Conservation (phyloP, 2,888 invertebrate species). For the Helleia helle region DNA sequence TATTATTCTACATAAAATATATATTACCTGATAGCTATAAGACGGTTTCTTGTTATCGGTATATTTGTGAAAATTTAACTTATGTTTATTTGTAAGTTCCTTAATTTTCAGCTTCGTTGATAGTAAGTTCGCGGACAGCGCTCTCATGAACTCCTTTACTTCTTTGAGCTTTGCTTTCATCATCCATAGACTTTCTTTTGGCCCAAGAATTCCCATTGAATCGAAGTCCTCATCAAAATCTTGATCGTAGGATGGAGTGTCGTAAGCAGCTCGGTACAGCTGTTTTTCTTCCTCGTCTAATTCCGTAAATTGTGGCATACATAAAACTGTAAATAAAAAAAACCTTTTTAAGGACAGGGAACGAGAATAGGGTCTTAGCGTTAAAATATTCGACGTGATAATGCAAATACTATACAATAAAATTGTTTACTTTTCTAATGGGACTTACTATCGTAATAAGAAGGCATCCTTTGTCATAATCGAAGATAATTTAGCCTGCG, state of each 20-base stretch:
- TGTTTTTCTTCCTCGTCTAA: constrained; percentile 53
- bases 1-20: too few species aligned
- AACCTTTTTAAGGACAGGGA: too few species aligned
- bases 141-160: constrained; percentile 53
- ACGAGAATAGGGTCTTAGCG: too few species aligned
- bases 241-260: constrained; percentile 44
- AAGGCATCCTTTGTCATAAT: too few species aligned
- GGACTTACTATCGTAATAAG: too few species aligned
- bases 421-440: too few species aligned
- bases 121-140: constrained; percentile 49
- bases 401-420: too few species aligned
- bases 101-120: constrained; percentile 53
- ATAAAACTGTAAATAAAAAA: constrained; percentile 33
- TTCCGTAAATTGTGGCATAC: constrained; percentile 42
- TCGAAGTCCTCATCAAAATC: constrained; percentile 38
- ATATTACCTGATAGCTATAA: constrained; percentile 40
- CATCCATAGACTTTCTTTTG: constrained; percentile 57
- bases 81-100: constrained; percentile 38
- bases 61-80: constrained; percentile 35
- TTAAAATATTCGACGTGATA: too few species aligned
- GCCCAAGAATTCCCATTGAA: constrained; percentile 42
- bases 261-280: constrained; percentile 55
- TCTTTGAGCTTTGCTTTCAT: constrained; percentile 55
- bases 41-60: constrained; percentile 41
- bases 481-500: too few species aligned